phyloP scores from a whole-genome alignment of 1,140 invertebrate genomes.

The Camponotus floridanus region DNA sequence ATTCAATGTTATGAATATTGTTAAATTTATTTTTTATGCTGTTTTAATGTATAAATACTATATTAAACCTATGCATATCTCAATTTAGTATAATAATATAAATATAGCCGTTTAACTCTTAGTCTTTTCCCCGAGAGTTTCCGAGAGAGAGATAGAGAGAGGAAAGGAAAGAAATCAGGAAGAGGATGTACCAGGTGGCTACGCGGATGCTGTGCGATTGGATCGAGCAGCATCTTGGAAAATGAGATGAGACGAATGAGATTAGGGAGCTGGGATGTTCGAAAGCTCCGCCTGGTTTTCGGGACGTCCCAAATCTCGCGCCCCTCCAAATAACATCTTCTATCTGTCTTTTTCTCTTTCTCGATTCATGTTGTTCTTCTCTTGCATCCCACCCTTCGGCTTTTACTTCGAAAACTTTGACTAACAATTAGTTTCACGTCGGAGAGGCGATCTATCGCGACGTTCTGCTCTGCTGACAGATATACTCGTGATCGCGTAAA shows the following conservation, averaged over 20 bases:
- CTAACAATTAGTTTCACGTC: slow-evolving; percentile 81
- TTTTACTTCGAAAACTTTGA: slow-evolving; percentile 71
- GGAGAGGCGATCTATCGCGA: slow-evolving; percentile 58
- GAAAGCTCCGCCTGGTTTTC: slow-evolving; percentile 77
- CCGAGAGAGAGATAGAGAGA: background rate
- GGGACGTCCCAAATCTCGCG: slow-evolving; percentile 73
- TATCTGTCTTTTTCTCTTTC: slow-evolving; percentile 42
- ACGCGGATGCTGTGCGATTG: slow-evolving; percentile 74
- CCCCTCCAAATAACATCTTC: slow-evolving; percentile 57
- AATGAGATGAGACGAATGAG: slow-evolving; percentile 63
- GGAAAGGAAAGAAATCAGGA: slow-evolving; percentile 31
- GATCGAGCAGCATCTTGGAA: slow-evolving; percentile 54
- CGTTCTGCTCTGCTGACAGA: slow-evolving; percentile 36
- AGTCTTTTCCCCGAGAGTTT: background rate
- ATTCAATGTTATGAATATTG: background rate
- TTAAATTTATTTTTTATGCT: too few species aligned
- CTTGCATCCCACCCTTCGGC: slow-evolving; percentile 50
- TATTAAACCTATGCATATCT: too few species aligned
- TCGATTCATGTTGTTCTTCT: slow-evolving; percentile 45
- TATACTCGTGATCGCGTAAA: background rate
- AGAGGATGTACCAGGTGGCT: slow-evolving; percentile 77
- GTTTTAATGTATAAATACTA: background rate
- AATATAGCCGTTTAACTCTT: background rate
- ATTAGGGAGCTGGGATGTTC: slow-evolving; percentile 6
- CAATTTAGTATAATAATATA: background rate